Conservation (phyloP, 2,797 vertebrate species). For the Anomalospiza imberbis region DNA sequence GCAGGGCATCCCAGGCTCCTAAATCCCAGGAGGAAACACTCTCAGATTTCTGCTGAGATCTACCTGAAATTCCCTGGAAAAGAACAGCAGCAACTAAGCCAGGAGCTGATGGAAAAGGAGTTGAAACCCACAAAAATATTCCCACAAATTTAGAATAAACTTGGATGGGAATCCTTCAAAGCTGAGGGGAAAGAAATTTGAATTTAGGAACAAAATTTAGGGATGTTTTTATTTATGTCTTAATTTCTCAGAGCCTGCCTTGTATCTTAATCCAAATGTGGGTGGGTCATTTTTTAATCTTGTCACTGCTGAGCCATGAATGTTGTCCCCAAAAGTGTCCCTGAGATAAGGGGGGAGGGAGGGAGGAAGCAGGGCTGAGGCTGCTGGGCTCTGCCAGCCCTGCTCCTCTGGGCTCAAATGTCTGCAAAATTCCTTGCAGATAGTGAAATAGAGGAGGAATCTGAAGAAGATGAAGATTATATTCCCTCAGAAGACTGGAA, state of each 20-base stretch:
- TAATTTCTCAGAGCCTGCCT: background rate
- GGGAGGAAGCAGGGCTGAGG: background rate
- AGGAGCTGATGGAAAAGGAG: background rate
- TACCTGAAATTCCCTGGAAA: background rate
- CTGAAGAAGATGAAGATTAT: slow-evolving; percentile 98
- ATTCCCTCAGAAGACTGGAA: slow-evolving; percentile 99
- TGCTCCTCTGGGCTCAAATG: background rate
- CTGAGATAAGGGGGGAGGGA: background rate
- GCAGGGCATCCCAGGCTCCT: background rate
- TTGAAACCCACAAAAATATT: background rate
- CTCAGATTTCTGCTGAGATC: background rate
- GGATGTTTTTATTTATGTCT: background rate
- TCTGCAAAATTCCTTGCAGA: slow-evolving; percentile 70
- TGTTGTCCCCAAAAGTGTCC: background rate
- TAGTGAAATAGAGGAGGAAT: slow-evolving; percentile 94
- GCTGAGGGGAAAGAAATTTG: background rate
- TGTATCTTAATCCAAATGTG: background rate
- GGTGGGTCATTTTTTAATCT: background rate
- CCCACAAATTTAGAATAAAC: background rate
- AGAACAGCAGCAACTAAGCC: background rate
- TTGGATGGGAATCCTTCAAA: background rate
- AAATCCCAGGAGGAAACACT: background rate
- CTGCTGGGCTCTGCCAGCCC: background rate
- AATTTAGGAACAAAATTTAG: background rate
- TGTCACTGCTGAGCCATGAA: accelerated